Evolutionary conservation across 2,113 vertebrate species (phyloP).

Genomic region (Mobula birostris): DNA sequence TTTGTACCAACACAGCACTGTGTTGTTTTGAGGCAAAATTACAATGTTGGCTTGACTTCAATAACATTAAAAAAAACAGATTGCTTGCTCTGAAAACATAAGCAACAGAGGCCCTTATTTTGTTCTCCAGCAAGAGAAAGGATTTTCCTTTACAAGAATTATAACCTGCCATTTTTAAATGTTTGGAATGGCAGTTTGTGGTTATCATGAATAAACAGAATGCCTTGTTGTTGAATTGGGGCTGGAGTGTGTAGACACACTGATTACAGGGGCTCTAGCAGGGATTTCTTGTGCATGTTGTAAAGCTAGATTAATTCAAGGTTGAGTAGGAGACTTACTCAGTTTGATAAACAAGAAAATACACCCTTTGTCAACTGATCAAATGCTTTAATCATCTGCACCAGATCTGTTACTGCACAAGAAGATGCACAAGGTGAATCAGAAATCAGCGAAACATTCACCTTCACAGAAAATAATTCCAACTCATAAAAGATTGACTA

Average conservation of each 20-base stretch:
- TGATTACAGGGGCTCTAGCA: constrained; percentile 26
- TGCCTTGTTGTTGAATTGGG: constrained; percentile 14
- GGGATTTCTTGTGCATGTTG: neutral
- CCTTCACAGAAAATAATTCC: neutral
- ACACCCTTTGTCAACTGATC: neutral
- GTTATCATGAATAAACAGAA: constrained; percentile 26
- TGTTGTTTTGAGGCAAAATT: neutral
- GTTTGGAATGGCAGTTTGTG: constrained; percentile 24
- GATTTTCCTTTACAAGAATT: constrained; percentile 31
- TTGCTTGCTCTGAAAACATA: neutral
- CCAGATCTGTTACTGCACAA: neutral
- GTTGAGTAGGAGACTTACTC: neutral
- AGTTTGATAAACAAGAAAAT: constrained; percentile 22
- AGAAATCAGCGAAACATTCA: neutral
- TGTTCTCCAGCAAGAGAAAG: neutral
- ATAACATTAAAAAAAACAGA: constrained; percentile 23
- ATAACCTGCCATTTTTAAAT: constrained; percentile 33
- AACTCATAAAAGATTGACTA: neutral
- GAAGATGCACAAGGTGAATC: neutral
- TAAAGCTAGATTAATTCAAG: constrained; percentile 35
- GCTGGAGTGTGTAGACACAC: constrained; percentile 6
- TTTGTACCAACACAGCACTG: too few relatives aligned
- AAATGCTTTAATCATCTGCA: neutral
- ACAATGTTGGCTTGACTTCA: neutral
- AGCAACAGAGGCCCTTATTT: neutral